These are phyloP conservation scores for Nowickia ferox DNA, from an alignment of 2,888 invertebrate species.

Conservation along the genomic window DNA sequence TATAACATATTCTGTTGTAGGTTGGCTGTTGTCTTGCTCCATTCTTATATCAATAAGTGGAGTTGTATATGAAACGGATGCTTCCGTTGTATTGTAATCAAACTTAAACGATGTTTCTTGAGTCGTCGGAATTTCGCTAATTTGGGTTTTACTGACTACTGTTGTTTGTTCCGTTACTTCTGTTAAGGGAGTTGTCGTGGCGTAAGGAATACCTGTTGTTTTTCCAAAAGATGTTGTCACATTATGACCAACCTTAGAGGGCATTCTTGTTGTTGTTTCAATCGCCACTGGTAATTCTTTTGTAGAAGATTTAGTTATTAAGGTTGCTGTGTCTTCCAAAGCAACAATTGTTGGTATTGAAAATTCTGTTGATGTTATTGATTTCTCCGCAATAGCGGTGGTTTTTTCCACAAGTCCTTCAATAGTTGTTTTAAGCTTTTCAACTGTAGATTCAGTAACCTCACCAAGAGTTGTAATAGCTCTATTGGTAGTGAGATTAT, in stretches of 20 bases:
- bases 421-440: conserved; percentile 7
- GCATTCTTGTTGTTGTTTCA: neutral
- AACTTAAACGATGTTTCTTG: neutral
- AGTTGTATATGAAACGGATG: too few relatives aligned
- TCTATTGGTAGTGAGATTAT: neutral
- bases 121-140: neutral
- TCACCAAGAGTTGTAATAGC: neutral
- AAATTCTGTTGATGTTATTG: conserved; percentile 23
- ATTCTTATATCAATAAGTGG: too few relatives aligned
- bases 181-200: conserved; percentile 8
- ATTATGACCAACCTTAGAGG: neutral
- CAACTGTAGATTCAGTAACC: neutral
- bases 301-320: neutral
- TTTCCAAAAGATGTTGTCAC: conserved; percentile 14
- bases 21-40: too few relatives aligned
- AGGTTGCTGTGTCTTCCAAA: neutral
- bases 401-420: neutral
- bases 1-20: too few relatives aligned
- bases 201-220: conserved; percentile 42
- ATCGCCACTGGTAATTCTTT: neutral
- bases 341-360: neutral
- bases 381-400: neutral
- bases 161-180: neutral
- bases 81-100: too few relatives aligned
- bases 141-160: neutral